phyloP scores from a whole-genome alignment of 2,888 invertebrate species.

The Athrips mouffetella region DNA sequence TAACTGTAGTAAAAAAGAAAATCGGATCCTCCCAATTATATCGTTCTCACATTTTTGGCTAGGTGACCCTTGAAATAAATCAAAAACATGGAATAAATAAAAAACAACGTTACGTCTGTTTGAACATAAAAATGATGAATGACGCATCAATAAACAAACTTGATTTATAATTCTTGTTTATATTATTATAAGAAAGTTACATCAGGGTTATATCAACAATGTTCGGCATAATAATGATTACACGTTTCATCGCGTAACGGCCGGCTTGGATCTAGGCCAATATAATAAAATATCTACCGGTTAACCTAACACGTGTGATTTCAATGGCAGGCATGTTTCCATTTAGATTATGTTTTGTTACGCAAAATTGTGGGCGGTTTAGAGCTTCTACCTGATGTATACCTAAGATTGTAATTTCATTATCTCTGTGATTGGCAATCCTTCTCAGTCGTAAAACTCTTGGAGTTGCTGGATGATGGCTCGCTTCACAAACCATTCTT shows the following conservation, averaged over 20 bases:
- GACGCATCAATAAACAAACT: not conserved
- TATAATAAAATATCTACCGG: constrained; percentile 22
- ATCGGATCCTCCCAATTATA: too few species aligned
- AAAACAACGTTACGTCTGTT: too few species aligned
- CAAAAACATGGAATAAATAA: too few species aligned
- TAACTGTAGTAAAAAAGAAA: too few species aligned
- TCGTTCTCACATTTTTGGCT: too few species aligned
- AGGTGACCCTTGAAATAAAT: too few species aligned
- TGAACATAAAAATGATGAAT: not conserved
- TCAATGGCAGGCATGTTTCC: constrained; percentile 12
- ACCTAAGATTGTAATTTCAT: too few species aligned
- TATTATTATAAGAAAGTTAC: not conserved
- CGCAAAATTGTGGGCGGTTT: not conserved
- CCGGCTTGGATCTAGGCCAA: constrained; percentile 24
- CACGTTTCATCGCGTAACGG: constrained; percentile 20
- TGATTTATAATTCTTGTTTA: not conserved
- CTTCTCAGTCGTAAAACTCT: too few species aligned
- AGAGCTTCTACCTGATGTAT: too few species aligned
- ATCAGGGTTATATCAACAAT: constrained; percentile 11
- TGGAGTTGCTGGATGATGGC: too few species aligned
- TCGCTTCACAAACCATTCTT: too few species aligned
- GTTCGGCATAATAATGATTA: constrained; percentile 23
- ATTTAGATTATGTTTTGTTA: not conserved
- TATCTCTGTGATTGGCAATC: too few species aligned
- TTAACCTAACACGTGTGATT: constrained; percentile 19